phyloP scores from a whole-genome alignment of 1,140 invertebrate species.

The Battus philenor region DNA sequence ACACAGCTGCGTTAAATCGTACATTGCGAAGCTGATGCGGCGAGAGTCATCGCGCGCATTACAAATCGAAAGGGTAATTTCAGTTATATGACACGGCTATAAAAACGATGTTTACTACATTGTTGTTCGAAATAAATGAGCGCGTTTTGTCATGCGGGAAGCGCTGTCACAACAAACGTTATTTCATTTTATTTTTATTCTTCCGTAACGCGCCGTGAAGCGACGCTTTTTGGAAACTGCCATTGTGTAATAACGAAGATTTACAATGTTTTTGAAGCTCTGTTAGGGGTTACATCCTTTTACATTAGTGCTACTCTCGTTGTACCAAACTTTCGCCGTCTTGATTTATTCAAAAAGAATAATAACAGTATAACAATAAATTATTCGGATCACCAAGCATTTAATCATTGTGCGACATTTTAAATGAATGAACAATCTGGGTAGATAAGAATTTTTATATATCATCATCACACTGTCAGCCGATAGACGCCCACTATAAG shows the following conservation, averaged over 20 bases:
- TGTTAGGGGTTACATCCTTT: constrained; percentile 30
- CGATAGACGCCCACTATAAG: too few species aligned
- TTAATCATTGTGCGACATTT: too few species aligned
- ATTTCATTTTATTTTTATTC: constrained; percentile 69
- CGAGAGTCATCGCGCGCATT: constrained; percentile 13
- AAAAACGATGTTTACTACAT: constrained; percentile 61
- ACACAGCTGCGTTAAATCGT: too few species aligned
- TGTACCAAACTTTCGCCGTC: too few species aligned
- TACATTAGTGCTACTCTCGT: not conserved
- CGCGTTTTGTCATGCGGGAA: constrained; percentile 63
- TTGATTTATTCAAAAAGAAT: too few species aligned
- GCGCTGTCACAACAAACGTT: constrained; percentile 71
- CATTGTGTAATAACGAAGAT: constrained; percentile 51
- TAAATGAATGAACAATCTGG: too few species aligned
- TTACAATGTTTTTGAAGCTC: constrained; percentile 38
- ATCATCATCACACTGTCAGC: too few species aligned
- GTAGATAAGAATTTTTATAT: too few species aligned
- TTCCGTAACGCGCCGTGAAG: constrained; percentile 64
- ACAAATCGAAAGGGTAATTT: constrained; percentile 54
- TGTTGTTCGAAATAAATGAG: constrained; percentile 64
- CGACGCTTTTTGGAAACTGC: constrained; percentile 48
- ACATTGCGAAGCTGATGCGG: too few species aligned
- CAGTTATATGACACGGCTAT: constrained; percentile 52
- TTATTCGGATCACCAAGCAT: too few species aligned
- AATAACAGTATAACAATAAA: too few species aligned